A percentile compares a stretch with the other conserved stretches of the same genome.
These are phyloP conservation scores for Leucoptera coffeella DNA, from an alignment of 2,888 invertebrate genomes.

Conservation along the genomic window DNA sequence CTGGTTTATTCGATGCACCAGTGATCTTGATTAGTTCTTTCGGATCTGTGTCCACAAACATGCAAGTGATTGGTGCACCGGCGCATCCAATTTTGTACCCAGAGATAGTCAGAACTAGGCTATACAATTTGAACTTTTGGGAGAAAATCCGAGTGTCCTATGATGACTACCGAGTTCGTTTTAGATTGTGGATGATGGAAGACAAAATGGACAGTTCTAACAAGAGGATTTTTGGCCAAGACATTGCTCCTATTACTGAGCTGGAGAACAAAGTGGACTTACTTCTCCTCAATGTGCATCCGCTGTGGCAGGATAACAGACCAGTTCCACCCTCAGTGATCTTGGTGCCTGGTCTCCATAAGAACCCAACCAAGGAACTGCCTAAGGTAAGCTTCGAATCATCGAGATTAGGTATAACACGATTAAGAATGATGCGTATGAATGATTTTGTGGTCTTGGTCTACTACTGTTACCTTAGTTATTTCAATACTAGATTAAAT, in stretches of 20 bases:
- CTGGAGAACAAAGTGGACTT: slow-evolving; percentile 1
- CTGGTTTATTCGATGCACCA: slow-evolving; percentile 7
- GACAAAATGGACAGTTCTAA: background rate
- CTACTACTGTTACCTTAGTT: background rate
- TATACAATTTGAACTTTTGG: background rate
- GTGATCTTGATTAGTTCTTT: slow-evolving; percentile 1
- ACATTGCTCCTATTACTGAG: background rate
- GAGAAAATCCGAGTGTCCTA: slow-evolving; percentile 1
- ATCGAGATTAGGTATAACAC: too few relatives aligned
- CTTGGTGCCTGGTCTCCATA: background rate
- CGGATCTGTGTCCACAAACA: background rate
- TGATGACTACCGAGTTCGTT: background rate
- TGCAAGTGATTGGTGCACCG: background rate
- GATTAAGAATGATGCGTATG: too few relatives aligned
- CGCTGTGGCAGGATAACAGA: slow-evolving; percentile 1
- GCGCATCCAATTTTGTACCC: slow-evolving; percentile 1
- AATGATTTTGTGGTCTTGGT: too few relatives aligned
- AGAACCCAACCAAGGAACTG: background rate
- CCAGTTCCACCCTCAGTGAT: slow-evolving; percentile 1
- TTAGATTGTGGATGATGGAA: background rate
- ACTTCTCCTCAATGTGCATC: background rate
- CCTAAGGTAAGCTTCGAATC: background rate
- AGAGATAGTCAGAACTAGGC: background rate
- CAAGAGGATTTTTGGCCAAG: background rate
- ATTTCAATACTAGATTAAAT: background rate